Conservation (phyloP, 1,140 invertebrate genomes). For the Solenopsis fugax region DNA sequence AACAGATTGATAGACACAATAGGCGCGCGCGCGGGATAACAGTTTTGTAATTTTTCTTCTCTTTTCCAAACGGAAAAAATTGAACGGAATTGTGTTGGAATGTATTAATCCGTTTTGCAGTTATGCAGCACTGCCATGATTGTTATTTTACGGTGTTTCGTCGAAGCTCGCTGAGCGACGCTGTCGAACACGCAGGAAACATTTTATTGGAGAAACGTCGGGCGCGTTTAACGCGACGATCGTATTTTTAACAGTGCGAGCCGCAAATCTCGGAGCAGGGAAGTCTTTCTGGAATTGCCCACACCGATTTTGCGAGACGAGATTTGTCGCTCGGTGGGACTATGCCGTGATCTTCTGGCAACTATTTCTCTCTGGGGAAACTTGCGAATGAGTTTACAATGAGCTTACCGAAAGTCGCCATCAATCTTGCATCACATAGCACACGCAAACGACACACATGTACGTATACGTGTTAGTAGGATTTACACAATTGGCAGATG, state of each 20-base stretch:
- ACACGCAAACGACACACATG: not conserved
- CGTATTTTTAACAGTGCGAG: slow-evolving; percentile 37
- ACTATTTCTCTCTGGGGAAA: slow-evolving; percentile 30
- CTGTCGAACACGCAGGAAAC: slow-evolving; percentile 46
- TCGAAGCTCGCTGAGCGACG: slow-evolving; percentile 29
- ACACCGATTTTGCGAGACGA: slow-evolving; percentile 1
- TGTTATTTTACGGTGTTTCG: slow-evolving; percentile 52
- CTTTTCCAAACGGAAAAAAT: slow-evolving; percentile 42
- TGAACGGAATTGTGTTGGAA: slow-evolving; percentile 32
- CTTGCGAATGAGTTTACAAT: slow-evolving; percentile 20
- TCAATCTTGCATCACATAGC: slow-evolving; percentile 13
- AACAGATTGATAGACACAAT: slow-evolving; percentile 32
- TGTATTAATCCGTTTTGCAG: slow-evolving; percentile 63
- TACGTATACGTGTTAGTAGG: not conserved
- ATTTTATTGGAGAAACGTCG: slow-evolving; percentile 61
- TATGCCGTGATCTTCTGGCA: not conserved
- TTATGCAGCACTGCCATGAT: slow-evolving; percentile 20
- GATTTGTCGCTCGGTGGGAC: slow-evolving; percentile 3
- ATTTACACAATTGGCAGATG: slow-evolving; percentile 34
- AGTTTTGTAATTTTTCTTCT: slow-evolving; percentile 47
- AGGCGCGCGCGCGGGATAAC: slow-evolving; percentile 15
- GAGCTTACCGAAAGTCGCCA: slow-evolving; percentile 23
- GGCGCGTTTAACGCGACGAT: slow-evolving; percentile 41
- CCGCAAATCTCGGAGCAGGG: slow-evolving; percentile 30
- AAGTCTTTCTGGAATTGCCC: slow-evolving; percentile 39